Evolutionary conservation across 37 sponge, comb jelly and placozoan species (phyloP), one percentile per base, ranked within the genome.

Genomic region (Halichondria panicea): DNA sequence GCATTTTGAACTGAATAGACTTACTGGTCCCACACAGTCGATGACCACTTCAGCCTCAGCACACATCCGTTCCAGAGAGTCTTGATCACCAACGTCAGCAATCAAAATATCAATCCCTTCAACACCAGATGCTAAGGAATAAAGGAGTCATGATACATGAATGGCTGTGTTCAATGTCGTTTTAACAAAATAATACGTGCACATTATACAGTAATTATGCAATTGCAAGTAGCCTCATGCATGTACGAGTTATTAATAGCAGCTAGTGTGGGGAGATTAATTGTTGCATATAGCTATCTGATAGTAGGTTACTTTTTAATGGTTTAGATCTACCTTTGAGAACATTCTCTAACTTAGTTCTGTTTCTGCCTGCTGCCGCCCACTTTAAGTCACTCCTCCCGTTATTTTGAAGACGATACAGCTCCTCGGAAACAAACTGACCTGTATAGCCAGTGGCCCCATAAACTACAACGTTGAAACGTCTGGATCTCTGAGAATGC

Each of bases 11-110:
- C n/a, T n/a, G n/a, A n/a, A n/a, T n/a, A n/a, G 22, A 73, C 87
- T 58, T 55, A 94, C 95, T 19, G 97, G 97, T 64, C 97, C 97
- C 71, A 96, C 97, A 60, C 90, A 88, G 82, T 87, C 81, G 53
- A 96, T 82, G 39, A 96, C 7, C 19, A 96, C 88, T 22, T 76
- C 63, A 13, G 88, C 43, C 25, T 45, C 82, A 4, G 79, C 39
- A 48, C 97, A 96, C 97, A 96, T 96, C 21, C 33, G 74, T 30
- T 87, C 72, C 38, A 96, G 79, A 7, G 93, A 92, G 0, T 54
- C 53, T 35, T 57, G 55, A 45, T 92, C 88, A 44, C 66, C 68
- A 15, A 90, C 80, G 45, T 96, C 85, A 42, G 97, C 93, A 21
- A 74, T 22, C 0, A 96, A 67, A 4, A 81, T 44, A 65, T 83